Conservation (phyloP, 1,140 invertebrate species). For the Dufourea novaeangliae region DNA sequence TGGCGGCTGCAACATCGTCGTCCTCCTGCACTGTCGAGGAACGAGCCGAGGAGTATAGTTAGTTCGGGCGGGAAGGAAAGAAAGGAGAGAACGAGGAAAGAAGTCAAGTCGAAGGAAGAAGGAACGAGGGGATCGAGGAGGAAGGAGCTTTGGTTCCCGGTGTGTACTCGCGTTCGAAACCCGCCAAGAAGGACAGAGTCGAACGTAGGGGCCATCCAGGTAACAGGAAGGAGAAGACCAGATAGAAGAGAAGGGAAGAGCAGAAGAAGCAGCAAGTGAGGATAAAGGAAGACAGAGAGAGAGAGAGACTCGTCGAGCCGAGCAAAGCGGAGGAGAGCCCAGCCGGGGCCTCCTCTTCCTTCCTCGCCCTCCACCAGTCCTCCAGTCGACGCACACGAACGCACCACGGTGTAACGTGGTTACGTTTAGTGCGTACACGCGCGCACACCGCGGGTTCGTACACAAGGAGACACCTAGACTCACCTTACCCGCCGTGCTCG, state of each 20-base stretch:
- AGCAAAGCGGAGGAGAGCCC: slow-evolving; percentile 35
- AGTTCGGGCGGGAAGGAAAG: slow-evolving; percentile 56
- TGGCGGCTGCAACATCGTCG: slow-evolving; percentile 30
- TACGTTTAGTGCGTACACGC: slow-evolving; percentile 51
- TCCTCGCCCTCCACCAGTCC: slow-evolving; percentile 60
- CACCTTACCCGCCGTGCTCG: slow-evolving; percentile 70
- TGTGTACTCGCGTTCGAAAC: slow-evolving; percentile 27
- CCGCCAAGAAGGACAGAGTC: neutral
- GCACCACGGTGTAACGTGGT: slow-evolving; percentile 31
- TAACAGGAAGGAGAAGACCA: neutral
- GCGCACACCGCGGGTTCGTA: slow-evolving; percentile 34
- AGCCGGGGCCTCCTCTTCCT: slow-evolving; percentile 58
- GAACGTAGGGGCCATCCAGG: neutral
- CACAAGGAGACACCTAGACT: slow-evolving; percentile 71
- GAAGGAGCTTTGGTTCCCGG: slow-evolving; percentile 13
- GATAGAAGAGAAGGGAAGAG: neutral
- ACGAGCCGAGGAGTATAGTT: slow-evolving; percentile 42
- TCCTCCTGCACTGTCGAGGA: slow-evolving; percentile 54
- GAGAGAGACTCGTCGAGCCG: slow-evolving; percentile 34
- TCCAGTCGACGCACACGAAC: slow-evolving; percentile 49
- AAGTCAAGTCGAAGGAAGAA: slow-evolving; percentile 45
- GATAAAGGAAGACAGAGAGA: slow-evolving; percentile 39
- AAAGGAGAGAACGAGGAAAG: slow-evolving; percentile 67
- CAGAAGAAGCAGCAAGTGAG: slow-evolving; percentile 7
- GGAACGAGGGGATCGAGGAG: slow-evolving; percentile 25